These are phyloP conservation scores for Ochotona curzoniae DNA, from an alignment of 2,113 vertebrate genomes.

Conservation along the genomic window DNA sequence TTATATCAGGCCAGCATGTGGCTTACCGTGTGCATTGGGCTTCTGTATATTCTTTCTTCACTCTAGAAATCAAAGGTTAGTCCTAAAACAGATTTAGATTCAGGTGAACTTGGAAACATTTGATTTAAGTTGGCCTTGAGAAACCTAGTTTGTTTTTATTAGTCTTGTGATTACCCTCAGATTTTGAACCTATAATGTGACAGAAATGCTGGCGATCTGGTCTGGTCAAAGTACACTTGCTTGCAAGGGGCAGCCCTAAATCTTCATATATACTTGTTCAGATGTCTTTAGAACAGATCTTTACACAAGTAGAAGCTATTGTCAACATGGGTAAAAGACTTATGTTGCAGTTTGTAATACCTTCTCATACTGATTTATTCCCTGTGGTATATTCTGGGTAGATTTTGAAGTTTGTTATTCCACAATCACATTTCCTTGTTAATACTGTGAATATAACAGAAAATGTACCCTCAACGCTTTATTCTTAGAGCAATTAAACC, in stretches of 20 bases:
- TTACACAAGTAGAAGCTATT: not conserved
- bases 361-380: not conserved
- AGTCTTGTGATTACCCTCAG: not conserved
- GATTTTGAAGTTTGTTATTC: constrained; percentile 39
- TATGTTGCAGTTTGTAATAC: not conserved
- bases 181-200: constrained; percentile 16
- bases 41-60: not conserved
- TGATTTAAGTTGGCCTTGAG: not conserved
- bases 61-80: constrained; percentile 29
- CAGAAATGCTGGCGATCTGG: constrained; percentile 25
- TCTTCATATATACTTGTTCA: not conserved
- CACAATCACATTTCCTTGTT: constrained; percentile 27
- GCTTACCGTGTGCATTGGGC: not conserved
- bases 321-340: not conserved
- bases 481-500: constrained; percentile 92
- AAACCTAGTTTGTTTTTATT: constrained; percentile 4
- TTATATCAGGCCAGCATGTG: not conserved
- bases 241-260: not conserved
- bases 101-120: constrained; percentile 14
- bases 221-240: not conserved
- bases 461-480: constrained; percentile 62
- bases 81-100: constrained; percentile 30
- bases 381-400: not conserved
- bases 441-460: constrained; percentile 36
- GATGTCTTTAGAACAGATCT: constrained; percentile 42